Percentiles rank a stretch among this genome's conserved stretches.
phyloP scores from a whole-genome alignment of 2,888 invertebrate genomes.

The Synanthedon formicaeformis region DNA sequence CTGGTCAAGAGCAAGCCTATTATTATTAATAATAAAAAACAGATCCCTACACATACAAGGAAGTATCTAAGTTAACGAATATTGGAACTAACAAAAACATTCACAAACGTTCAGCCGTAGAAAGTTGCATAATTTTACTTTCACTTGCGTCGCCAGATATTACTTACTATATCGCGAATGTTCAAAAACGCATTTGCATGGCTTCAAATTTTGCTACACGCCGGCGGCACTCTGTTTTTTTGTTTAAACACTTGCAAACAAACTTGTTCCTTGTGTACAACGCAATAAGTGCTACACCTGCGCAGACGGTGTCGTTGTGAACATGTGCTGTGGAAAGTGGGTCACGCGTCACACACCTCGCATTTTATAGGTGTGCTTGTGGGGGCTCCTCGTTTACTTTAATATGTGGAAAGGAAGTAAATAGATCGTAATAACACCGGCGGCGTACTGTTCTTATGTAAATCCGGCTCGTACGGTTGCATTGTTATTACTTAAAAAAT shows the following conservation, averaged over 20 bases:
- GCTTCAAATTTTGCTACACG: slow-evolving; percentile 34
- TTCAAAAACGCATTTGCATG: slow-evolving; percentile 52
- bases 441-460: neutral
- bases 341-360: slow-evolving; percentile 60
- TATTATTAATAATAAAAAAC: too few relatives aligned
- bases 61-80: neutral
- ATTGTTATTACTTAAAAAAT: neutral
- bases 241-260: slow-evolving; percentile 9
- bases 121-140: slow-evolving; percentile 69
- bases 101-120: slow-evolving; percentile 29
- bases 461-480: neutral
- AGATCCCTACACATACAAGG: too few relatives aligned
- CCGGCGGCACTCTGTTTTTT: slow-evolving; percentile 27
- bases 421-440: slow-evolving; percentile 11
- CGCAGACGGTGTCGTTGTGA: slow-evolving; percentile 42
- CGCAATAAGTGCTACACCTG: slow-evolving; percentile 22
- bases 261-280: slow-evolving; percentile 36
- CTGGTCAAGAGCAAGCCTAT: too few relatives aligned
- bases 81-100: neutral
- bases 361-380: slow-evolving; percentile 53
- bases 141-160: slow-evolving; percentile 49
- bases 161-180: slow-evolving; percentile 49
- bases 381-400: slow-evolving; percentile 45
- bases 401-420: slow-evolving; percentile 24
- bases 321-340: slow-evolving; percentile 59